phyloP scores from a whole-genome alignment of 2,797 vertebrate genomes.

The Chelon labrosus region DNA sequence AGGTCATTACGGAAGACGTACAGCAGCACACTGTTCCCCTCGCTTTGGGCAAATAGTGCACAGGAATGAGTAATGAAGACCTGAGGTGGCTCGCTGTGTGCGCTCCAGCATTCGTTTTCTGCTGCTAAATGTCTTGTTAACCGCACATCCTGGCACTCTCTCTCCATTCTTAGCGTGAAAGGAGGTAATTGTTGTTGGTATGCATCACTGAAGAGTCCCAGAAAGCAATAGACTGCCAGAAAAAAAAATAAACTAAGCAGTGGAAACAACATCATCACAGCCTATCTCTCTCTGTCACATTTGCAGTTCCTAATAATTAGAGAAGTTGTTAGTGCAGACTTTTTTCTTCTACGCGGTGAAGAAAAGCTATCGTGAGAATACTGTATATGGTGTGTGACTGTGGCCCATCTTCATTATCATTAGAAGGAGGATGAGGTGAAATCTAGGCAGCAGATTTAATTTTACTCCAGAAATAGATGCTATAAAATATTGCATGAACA shows the following conservation, averaged over 20 bases:
- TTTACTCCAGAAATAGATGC: conserved; percentile 14
- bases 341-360: not conserved
- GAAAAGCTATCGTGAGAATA: conserved; percentile 1
- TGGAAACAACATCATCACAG: conserved; percentile 2
- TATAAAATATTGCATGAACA: conserved; percentile 23
- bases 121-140: conserved; percentile 69
- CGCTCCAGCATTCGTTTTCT: conserved; percentile 46
- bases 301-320: conserved; percentile 45
- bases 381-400: not conserved
- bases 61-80: conserved; percentile 60
- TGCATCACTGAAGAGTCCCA: conserved; percentile 55
- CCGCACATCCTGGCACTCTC: conserved; percentile 39
- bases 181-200: conserved; percentile 63
- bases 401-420: conserved; percentile 1
- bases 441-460: conserved; percentile 4
- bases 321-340: not conserved
- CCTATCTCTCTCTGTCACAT: conserved; percentile 39
- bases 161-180: conserved; percentile 39
- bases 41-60: conserved; percentile 15
- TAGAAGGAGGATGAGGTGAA: conserved; percentile 5
- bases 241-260: conserved; percentile 27
- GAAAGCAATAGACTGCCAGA: conserved; percentile 50
- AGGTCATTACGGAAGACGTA: conserved; percentile 15
- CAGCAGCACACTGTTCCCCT: not conserved
- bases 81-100: conserved; percentile 33